Conservation (phyloP, 2,113 vertebrate species). For the Bujurquina vittata region DNA sequence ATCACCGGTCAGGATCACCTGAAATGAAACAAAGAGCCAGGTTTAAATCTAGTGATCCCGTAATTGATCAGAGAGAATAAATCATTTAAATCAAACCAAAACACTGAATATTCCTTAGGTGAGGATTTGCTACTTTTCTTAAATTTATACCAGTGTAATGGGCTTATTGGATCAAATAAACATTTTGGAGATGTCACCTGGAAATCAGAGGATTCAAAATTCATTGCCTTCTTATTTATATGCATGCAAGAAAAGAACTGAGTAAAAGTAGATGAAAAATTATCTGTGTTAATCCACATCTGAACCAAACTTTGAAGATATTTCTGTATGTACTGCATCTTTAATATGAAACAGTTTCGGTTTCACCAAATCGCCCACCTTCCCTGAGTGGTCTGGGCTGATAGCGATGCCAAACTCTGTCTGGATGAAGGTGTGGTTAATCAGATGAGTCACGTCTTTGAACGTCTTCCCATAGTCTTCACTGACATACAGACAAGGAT, state of each 20-base stretch:
- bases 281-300: not conserved
- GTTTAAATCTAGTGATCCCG: not conserved
- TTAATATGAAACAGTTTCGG: not conserved
- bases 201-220: not conserved
- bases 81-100: not conserved
- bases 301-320: not conserved
- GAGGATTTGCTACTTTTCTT: not conserved
- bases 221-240: not conserved
- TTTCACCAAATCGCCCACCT: slow-evolving; percentile 74
- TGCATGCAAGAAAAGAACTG: not conserved
- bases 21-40: slow-evolving; percentile 14
- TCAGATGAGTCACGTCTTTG: slow-evolving; percentile 72
- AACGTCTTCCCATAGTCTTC: slow-evolving; percentile 79
- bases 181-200: not conserved
- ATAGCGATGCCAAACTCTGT: slow-evolving; percentile 93
- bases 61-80: not conserved
- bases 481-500: slow-evolving; percentile 58
- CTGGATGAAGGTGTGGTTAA: slow-evolving; percentile 79
- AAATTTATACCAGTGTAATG: not conserved
- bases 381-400: slow-evolving; percentile 91
- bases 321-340: not conserved
- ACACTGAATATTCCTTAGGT: not conserved
- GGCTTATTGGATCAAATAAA: not conserved
- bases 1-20: slow-evolving; percentile 92
- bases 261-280: not conserved